These are phyloP conservation scores for Bos indicus DNA, from an alignment of 2,113 vertebrate genomes.

Conservation along the genomic window DNA sequence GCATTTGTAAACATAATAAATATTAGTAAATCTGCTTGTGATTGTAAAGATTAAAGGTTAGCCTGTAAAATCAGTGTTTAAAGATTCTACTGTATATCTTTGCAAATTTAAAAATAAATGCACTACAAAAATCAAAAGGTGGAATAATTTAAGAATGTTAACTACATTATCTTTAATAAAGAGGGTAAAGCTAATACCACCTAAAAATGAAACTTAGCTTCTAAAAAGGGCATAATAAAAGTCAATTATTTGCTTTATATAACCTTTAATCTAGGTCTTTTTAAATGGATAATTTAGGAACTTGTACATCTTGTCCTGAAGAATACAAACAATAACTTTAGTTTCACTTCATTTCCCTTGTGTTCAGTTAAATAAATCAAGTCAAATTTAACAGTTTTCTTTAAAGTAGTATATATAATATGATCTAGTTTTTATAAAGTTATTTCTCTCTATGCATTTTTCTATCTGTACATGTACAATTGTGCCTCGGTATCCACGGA, in stretches of 20 bases:
- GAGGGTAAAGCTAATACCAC: neutral
- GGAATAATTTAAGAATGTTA: neutral
- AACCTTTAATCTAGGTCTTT: neutral
- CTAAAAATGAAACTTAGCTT: neutral
- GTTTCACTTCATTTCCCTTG: neutral
- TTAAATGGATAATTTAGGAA: conserved; percentile 1
- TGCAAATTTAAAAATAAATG: conserved; percentile 37
- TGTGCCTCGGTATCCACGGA: neutral
- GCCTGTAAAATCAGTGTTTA: conserved; percentile 12
- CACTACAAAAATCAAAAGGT: neutral
- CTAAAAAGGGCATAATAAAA: neutral
- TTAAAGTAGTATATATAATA: neutral
- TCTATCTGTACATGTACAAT: neutral
- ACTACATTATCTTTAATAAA: neutral
- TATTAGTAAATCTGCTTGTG: conserved; percentile 29
- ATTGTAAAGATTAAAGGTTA: conserved; percentile 33
- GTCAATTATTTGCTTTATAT: neutral
- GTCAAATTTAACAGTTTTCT: neutral
- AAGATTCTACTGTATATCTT: conserved; percentile 23
- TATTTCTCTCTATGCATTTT: neutral
- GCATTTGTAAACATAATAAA: conserved; percentile 33
- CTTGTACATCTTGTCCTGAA: neutral
- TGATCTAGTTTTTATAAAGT: neutral
- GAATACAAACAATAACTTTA: neutral
- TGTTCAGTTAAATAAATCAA: neutral